Evolutionary conservation across 2,113 vertebrate species (phyloP), one percentile per base, ranked within the genome.

Genomic region (Mus pahari): DNA sequence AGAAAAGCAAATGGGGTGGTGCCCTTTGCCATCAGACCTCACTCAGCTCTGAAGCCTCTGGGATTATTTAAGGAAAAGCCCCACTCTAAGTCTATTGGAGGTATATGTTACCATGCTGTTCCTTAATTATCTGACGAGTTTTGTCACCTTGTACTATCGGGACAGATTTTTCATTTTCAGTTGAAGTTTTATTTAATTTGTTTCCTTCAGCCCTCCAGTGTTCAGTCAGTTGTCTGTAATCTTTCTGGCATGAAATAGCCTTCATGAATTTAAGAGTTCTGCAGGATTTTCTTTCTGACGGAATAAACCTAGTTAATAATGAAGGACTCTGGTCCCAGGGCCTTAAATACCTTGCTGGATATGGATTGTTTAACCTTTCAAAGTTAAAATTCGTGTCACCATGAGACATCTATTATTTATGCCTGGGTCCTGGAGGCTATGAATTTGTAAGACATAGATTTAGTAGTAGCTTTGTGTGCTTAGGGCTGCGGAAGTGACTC

Each of bases 301-400:
- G 97, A 96, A 97, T 97, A 98, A 97, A 96, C 94, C 90, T 97
- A 77, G 97, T 98, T 75, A 98, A 95, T 98, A 98, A 98, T 98
- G 97, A 98, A 98, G 98, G 98, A 28, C 77, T 92, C 87, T 81
- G 95, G 45, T 50, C 12, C 31, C 95, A 97, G 95, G 96, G 91
- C 84, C 95, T 86, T 92, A 58, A 96, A 93, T 96, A 89, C 75
- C 91, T 53, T 22, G 39, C 94, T 95, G 82, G 91, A 64, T 97
- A 96, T 97, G 95, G 96, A 95, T 97, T 96, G 90, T 62, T 68
- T 81, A 68, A 74, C 95, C 73, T 89, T 86, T 93, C 83, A 93
- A 28, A 93, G 74, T 88, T 88, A 48, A 86, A 81, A 33, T 97
- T 92, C 97, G 86, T 96, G 87, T 95, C 64, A 26, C 39, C 26